Conservation (phyloP, 2,113 vertebrate species). For the Zosterops lateralis region DNA sequence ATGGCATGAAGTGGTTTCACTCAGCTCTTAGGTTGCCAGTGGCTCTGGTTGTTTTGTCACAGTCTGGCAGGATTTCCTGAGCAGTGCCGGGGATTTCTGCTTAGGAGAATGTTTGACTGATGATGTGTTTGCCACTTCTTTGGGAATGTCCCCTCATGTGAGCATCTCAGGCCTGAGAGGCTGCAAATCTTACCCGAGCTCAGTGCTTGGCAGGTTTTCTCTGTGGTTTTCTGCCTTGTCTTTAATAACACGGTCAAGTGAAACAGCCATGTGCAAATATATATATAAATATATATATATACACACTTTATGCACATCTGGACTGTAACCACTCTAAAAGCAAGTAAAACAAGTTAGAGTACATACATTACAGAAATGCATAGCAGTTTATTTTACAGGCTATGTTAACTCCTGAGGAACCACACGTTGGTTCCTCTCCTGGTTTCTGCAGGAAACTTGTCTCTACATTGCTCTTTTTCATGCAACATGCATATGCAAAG, state of each 20-base stretch:
- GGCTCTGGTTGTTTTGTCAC: neutral
- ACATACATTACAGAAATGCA: neutral
- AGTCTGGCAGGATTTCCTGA: slow-evolving; percentile 2
- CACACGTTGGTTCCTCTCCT: neutral
- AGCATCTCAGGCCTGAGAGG: neutral
- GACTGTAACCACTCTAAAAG: neutral
- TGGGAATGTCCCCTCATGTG: neutral
- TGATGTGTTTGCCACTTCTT: neutral
- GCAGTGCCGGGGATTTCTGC: neutral
- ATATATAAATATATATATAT: neutral
- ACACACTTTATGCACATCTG: neutral
- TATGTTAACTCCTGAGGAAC: neutral
- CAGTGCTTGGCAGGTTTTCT: neutral
- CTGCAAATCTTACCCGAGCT: neutral
- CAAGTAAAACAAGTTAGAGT: slow-evolving; percentile 10
- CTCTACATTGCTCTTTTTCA: neutral
- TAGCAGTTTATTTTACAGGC: neutral
- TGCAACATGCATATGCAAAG: accelerated
- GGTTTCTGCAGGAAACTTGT: neutral
- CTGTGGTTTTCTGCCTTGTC: neutral
- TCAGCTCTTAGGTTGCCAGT: neutral
- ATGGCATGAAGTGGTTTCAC: neutral
- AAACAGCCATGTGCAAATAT: neutral
- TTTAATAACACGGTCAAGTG: neutral
- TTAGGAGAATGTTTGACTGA: neutral